Evolutionary conservation across 64 coral and sea anemone genomes (phyloP).

Genomic region (Stylophora pistillata): DNA sequence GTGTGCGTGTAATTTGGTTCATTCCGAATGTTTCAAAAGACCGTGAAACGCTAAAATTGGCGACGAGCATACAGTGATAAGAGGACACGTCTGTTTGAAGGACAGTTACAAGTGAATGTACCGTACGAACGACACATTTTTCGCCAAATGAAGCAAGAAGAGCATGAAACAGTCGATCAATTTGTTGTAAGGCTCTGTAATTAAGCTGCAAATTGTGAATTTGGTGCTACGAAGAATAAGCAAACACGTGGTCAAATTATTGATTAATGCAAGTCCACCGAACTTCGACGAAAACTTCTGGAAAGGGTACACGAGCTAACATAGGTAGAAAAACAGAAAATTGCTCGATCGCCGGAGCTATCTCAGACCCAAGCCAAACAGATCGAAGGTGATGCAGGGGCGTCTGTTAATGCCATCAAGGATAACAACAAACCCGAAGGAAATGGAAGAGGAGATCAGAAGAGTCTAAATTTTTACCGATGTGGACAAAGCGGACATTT

Average conservation of each 20-base stretch:
- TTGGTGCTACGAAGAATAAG: conserved; percentile 14
- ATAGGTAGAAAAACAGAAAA: neutral
- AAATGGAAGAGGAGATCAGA: neutral
- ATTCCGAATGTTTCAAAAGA: neutral
- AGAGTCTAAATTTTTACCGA: conserved; percentile 26
- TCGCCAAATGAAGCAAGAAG: conserved; percentile 43
- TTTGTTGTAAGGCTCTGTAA: conserved; percentile 41
- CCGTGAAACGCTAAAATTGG: conserved; percentile 5
- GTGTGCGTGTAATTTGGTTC: no score
- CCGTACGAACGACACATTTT: conserved; percentile 42
- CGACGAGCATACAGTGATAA: conserved; percentile 5
- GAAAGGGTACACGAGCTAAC: conserved; percentile 4
- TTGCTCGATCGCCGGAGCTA: conserved; percentile 7
- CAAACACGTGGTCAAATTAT: conserved; percentile 37
- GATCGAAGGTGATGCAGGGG: neutral
- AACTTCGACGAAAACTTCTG: conserved; percentile 16
- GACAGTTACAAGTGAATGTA: conserved; percentile 39
- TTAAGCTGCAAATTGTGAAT: conserved; percentile 35
- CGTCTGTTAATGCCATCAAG: conserved; percentile 11
- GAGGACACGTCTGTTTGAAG: neutral
- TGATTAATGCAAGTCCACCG: conserved; percentile 7
- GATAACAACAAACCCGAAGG: neutral
- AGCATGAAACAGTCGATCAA: conserved; percentile 49
- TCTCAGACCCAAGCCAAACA: neutral
- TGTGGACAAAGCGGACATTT: no score